Base-by-base conservation (phyloP, 2,113 vertebrate genomes). In the Marmota flaviventris region DNA sequence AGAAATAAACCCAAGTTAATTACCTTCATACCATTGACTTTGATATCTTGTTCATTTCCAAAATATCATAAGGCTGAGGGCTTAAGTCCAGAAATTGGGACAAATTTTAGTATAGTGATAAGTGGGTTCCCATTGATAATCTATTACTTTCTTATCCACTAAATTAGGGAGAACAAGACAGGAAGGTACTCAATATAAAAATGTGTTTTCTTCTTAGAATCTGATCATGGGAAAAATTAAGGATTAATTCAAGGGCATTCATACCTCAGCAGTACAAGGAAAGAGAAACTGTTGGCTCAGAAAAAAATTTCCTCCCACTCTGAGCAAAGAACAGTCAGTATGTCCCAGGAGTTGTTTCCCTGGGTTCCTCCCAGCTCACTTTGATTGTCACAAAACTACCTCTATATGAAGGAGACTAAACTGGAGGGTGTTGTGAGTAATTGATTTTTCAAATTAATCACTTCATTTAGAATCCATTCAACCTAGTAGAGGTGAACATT, bases 371-470 rank as follows among this genome's bases (percentile, higher is more conserved):
- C 22, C 56, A 88, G 22, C 1, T 96, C 72, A 87, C 82, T 85
- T 92, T 85, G 39, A 93, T 85, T 82, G 34, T 16, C 45, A 72
- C 12, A 61, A 12, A 70, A 58, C 27, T 65, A 93, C 39, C 11
- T 91, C 58, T 70, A 0, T 48, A 77, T n/a, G 67, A 95, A 69
- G 58, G 83, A 45, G 20, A 69, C 22, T 93, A 79, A 85, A 92
- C 75, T 81, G 73, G 85, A 93, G 75, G 89, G 24, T 85, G 81
- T 84, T 98, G 75, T 67, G 82, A 86, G 18, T 48, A 97, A 98
- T 95, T 97, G 97, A 96, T 96, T 93, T 97, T 95, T 96, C 92
- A 37, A 97, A 97, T 98, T 95, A 97, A 97, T 96, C 85, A 91
- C 94, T 97, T 97, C 88, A 97, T 97, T 98, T 95, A 92, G 81